Evolutionary conservation across 2,113 vertebrate species (phyloP), one percentile per base, ranked within the genome.

Genomic region (Mixornis gularis): DNA sequence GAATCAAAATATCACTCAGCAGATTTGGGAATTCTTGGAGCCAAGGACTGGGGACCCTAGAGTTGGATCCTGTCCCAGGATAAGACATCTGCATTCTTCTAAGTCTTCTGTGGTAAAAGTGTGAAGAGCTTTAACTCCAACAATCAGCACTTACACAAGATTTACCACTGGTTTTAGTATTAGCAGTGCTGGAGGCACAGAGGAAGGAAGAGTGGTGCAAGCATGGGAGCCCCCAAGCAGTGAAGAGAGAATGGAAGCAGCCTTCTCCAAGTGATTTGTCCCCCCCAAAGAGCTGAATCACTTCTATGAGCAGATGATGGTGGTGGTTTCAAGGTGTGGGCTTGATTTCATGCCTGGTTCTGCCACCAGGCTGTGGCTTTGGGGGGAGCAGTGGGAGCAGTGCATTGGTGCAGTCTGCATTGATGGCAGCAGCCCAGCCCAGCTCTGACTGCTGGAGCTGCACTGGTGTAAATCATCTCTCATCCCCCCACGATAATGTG

Each of bases 391-490:
- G 55, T n/a, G 66, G 72, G 25, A 44, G 2, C 58, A 43, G 89
- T 13, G 72, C 65, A 46, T 0, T 84, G 72, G 77, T 93, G 90
- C 93, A 84, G 52, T 82, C 95, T 94, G 92, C 92, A 87, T 4
- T 8, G 62, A 55, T 81, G 90, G 92, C 90, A 84, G 21, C 46
- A 76, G 66, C 70, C 95, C 93, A 95, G 13, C 38, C 77, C 56
- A 43, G 59, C 89, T 41, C 73, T 3, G 71, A 59, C 9, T 89
- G 86, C 86, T 90, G 7, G 90, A 95, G 87, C 86, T 85, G 89
- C 83, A 89, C 92, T 46, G 84, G 92, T 95, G 89, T 96, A 96
- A 95, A 96, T 94, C 87, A 81, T 93, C 89, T 81, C 87, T 92
- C 78, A 76, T 77, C 79, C 56, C 79, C 65, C 44, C 80, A 41